Evolutionary conservation across 2,113 vertebrate genomes (phyloP), one percentile per base, ranked within the genome.

Genomic region (Raja brachyura): DNA sequence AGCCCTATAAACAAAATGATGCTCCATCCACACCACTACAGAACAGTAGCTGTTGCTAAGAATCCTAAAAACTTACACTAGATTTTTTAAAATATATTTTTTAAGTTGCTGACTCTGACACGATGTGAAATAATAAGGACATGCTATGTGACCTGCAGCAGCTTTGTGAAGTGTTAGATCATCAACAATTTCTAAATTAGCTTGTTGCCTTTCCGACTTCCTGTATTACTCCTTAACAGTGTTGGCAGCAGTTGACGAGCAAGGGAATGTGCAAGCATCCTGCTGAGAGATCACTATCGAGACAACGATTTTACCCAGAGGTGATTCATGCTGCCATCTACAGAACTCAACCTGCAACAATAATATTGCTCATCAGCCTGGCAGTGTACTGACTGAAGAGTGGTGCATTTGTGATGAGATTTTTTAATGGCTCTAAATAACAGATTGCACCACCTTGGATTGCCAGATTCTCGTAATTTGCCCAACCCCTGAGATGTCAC

Each of bases 271-370:
- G 66, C 66, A 11, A 16, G 33, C 9, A 33, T 20, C 33, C 68
- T 54, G 33, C 90, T 92, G 8, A 28, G 90, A 20, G 33, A 73
- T 10, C 33, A 54, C 22, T 54, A 5, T 22, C 22, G 68, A 5
- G 14, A 68, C 18, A 70, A 5, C 22, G 70, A 48, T 92, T 48
- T 92, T 70, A 16, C 63, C 61, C 61, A 90, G 18, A 70, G 61
- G 66, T 92, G 22, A 92, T 13, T 92, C 88, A 92, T 39, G 68
- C 18, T 73, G 63, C 48, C 88, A 48, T 33, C 88, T 13, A 92
- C 66, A 92, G 66, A 73, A 48, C 39, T 48, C 33, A 92, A 48
- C 39, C 66, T 20, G 33, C 85, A 88, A 39, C 31, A 90, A 73
- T 25, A 92, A 13, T 33, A 92, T 8, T 92, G 33, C 61, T 48